These are phyloP conservation scores for Calyptomena viridis DNA, from an alignment of 2,113 vertebrate genomes.

Conservation along the genomic window DNA sequence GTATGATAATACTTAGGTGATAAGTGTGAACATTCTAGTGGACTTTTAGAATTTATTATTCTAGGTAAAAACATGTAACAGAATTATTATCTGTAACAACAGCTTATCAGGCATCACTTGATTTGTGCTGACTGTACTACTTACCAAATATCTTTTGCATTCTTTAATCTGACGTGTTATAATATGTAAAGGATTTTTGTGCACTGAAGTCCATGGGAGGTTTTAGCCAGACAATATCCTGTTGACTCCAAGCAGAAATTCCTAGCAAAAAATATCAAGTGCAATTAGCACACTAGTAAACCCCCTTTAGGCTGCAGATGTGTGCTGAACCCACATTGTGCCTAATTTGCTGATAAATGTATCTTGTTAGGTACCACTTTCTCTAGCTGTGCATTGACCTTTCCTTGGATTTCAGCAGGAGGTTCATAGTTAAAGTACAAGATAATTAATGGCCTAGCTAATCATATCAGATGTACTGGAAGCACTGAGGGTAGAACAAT, in stretches of 20 bases:
- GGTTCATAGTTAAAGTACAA: not conserved
- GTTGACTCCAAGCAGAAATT: not conserved
- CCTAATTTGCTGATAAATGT: slow-evolving; percentile 49
- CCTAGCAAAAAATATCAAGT: not conserved
- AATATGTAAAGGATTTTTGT: not conserved
- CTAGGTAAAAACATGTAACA: not conserved
- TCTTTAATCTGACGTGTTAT: not conserved
- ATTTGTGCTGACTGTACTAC: not conserved
- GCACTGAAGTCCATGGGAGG: not conserved
- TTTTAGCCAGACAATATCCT: not conserved
- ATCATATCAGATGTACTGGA: slow-evolving; percentile 24
- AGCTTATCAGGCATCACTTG: not conserved
- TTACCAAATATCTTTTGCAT: not conserved
- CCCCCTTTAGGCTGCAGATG: not conserved
- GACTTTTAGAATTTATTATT: not conserved
- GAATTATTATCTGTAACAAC: not conserved
- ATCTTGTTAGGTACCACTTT: slow-evolving; percentile 1
- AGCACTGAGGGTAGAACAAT: slow-evolving; percentile 13
- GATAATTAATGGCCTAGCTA: slow-evolving; percentile 55
- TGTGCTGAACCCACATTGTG: not conserved
- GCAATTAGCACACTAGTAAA: not conserved
- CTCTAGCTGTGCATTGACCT: slow-evolving; percentile 5
- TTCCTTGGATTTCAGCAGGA: slow-evolving; percentile 29
- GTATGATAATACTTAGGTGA: not conserved
- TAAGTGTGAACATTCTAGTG: not conserved